Evolutionary conservation across 37 sponge, comb jelly and placozoan species (phyloP).

Genomic region (Chondrilla cf. caribensis): DNA sequence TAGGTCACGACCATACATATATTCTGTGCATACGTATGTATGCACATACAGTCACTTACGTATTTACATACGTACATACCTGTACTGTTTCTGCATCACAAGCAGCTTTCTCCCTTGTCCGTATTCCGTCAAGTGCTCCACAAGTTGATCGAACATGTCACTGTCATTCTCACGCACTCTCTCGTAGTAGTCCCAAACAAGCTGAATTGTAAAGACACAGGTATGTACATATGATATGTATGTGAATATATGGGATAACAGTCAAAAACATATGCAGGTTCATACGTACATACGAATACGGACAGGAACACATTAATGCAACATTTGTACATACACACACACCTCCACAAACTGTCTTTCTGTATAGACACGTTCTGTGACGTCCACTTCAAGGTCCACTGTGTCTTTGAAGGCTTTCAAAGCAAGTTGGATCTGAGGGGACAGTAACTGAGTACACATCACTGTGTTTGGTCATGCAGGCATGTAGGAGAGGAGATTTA

Average conservation of each 20-base stretch:
- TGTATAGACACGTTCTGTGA: neutral
- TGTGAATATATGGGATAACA: neutral
- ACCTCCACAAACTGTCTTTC: neutral
- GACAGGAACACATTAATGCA: neutral
- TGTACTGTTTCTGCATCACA: neutral
- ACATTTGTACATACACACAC: conserved; percentile 1
- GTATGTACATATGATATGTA: neutral
- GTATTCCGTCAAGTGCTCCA: conserved; percentile 19
- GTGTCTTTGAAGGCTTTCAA: neutral
- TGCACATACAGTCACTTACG: neutral
- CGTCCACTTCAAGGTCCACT: neutral
- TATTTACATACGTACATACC: no score
- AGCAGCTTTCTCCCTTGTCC: neutral
- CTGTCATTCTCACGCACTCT: neutral
- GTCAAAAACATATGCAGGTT: neutral
- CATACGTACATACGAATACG: neutral
- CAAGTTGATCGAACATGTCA: neutral
- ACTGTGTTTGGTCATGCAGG: neutral
- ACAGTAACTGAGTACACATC: neutral
- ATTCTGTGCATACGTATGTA: no score
- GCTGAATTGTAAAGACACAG: neutral
- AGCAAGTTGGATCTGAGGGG: conserved; percentile 17
- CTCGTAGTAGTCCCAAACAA: neutral
- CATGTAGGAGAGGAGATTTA: neutral
- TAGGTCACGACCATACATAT: no score